Base-by-base conservation (phyloP, 2,888 invertebrate genomes). In the Cerceris ruficornis region DNA sequence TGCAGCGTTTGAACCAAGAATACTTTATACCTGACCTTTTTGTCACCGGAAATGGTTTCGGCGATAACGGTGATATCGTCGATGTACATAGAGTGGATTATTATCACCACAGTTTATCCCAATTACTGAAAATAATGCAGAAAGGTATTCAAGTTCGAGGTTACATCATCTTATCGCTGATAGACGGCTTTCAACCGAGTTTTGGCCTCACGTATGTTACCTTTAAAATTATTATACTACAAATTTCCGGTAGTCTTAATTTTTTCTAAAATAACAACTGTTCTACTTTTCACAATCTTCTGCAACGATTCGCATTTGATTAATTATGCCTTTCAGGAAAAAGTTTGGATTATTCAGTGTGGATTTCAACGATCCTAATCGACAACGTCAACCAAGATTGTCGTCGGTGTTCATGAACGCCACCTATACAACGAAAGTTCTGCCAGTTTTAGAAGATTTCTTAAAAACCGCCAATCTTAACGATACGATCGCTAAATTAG, bases 131-230 rank as follows among this genome's bases (percentile, higher is more conserved):
- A 15, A 61, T 77, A 7, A 85, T 87, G 78, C 75, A 78, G 59
- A 62, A 79, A 15, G 88, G 87, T 6, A 65, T 89, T 14, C 80
- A 87, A 43, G 80, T 88, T 65, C 80, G 81, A 7, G 96, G 95
- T 0, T 97, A 97, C 88, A 94, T 96, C 0, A 94, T 95, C 70
- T 97, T 97, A 96, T 96, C 96, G 77, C 91, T 97, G 11, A 94
- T 97, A 91, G 97, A 97, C 87, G 96, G 96, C 88, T 96, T 95
- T 91, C 97, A 97, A 90, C 97, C 97, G 97, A 93, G 93, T 72
- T 93, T 94, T 58, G 97, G 97, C 15, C 97, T 94, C 89, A 94
- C 95, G 94, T 95, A 93, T 94, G 95, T 94, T 70, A 46, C 7
- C 2, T 58, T 4, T 1, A 42, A 57, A 6, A 9, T 28, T 46